Evolutionary conservation across 2,888 invertebrate species (phyloP), one percentile per base, ranked within the genome.

Genomic region (Urechis unicinctus): DNA sequence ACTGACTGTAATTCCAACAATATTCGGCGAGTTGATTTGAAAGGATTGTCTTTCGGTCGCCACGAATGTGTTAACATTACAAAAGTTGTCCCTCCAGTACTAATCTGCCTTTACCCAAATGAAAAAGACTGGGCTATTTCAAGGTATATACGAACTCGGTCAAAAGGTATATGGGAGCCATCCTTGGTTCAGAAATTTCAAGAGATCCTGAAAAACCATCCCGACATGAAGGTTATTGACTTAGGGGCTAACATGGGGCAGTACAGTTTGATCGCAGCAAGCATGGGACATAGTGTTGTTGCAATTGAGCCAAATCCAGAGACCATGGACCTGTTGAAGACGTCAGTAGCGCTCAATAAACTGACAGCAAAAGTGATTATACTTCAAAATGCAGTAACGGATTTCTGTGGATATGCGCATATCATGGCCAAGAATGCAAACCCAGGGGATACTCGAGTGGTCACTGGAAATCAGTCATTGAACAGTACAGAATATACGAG

Each of bases 211-310:
- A 45, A n/a, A 17, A 31, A 46, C 2, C 41, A 63, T 41, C 56
- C 59, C 13, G 50, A 54, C 24, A 24, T 60, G 3, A 54, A 43
- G 17, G 52, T 61, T 13, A 58, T 53, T 31, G 61, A 61, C 44
- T 52, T 61, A 22, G 65, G 65, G 28, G 61, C 63, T 21, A 62
- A 65, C 50, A 54, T 66, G 24, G 65, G 65, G 1, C 21, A 61
- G 21, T 65, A 61, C 52, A 50, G 50, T 5, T 36, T 65, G 43
- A 50, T 60, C 2, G 63, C 62, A 17, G 62, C 62, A 21, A 47
- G 30, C 1, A 53, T 60, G 53, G 65, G 65, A n/a, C 62, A 58
- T 49, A 28, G 43, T n/a, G 65, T 65, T 2, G 44, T 65, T 29
- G 63, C 65, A 0, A 56, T 65, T 2, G 65, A 65, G 28, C 64